Evolutionary conservation across 2,888 invertebrate genomes (phyloP), one percentile per base, ranked within the genome.

Genomic region (Philaethria dido): DNA sequence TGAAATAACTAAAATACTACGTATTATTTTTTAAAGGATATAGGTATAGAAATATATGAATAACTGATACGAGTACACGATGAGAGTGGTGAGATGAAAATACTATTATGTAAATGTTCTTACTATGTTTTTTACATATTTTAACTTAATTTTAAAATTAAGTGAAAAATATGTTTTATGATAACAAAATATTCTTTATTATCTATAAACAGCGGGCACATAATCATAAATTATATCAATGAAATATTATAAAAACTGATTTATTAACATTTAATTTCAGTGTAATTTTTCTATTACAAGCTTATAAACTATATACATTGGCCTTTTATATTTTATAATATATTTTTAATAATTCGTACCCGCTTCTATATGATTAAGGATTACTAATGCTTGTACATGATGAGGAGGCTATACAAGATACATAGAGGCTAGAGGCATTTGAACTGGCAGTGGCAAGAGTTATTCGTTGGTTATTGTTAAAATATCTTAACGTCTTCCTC

Each of bases 401-500:
- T 22, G n/a, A 50, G 1, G 9, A 50, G n/a, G 5, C 22, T 42
- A 57, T 57, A 42, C 4, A 57, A 22, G n/a, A 55, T 55, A 47
- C 14, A 57, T 57, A 29, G 6, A 29, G 25, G 57, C 57, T 57
- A 60, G n/a, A 44, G 52, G 42, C 22, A 33, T 44, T 47, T 36
- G 3, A 50, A 59, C 39, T 60, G 65, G 59, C 65, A 50, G 65
- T 60, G 48, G 42, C 60, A 33, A 39, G 42, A 25, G 20, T 50
- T n/a, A 11, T 18, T 25, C 11, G 25, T 44, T 47, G 2, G 18
- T 59, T 33, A 6, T 33, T 9, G 0, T 14, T 39, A 6, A 22
- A 25, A 25, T 16, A 16, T 20, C 0, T 54, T 63, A 63, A 16
- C 64, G 63, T 39, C 64, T 60, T 68, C 64, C 67, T 45, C 67